Conservation (phyloP, 2,113 vertebrate species). For the Lasiurus cinereus region DNA sequence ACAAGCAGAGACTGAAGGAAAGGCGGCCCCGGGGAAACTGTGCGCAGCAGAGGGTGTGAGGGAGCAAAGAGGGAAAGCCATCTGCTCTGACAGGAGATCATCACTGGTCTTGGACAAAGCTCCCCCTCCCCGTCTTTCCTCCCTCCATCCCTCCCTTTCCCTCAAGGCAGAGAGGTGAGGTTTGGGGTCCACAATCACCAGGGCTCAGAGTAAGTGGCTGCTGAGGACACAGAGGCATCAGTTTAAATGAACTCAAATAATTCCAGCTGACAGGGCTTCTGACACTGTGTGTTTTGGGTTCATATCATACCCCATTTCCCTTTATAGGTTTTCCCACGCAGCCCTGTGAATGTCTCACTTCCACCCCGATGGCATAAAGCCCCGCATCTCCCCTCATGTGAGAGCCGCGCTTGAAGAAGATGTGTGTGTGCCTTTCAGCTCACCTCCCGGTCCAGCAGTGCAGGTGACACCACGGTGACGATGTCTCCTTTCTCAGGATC, state of each 20-base stretch:
- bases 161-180: not conserved
- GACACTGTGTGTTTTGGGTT: rapidly evolving
- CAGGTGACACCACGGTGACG: conserved; percentile 95
- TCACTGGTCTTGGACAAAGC: not conserved
- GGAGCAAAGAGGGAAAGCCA: not conserved
- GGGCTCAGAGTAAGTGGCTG: rapidly evolving
- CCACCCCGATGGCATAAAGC: rapidly evolving
- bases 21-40: rapidly evolving
- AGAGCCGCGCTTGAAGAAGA: not conserved
- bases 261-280: rapidly evolving
- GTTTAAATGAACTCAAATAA: not conserved
- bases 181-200: too few species aligned
- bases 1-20: not conserved
- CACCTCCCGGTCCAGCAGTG: conserved; percentile 96
- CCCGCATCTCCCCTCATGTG: rapidly evolving
- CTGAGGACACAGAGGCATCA: not conserved
- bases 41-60: rapidly evolving
- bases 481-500: conserved; percentile 97
- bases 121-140: rapidly evolving
- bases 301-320: not conserved
- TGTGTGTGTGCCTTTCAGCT: not conserved
- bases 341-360: rapidly evolving
- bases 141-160: rapidly evolving
- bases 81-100: not conserved
- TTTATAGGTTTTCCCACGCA: not conserved